Evolutionary conservation across 2,888 invertebrate genomes (phyloP), one percentile per base, ranked within the genome.

Genomic region (Nebria salina): DNA sequence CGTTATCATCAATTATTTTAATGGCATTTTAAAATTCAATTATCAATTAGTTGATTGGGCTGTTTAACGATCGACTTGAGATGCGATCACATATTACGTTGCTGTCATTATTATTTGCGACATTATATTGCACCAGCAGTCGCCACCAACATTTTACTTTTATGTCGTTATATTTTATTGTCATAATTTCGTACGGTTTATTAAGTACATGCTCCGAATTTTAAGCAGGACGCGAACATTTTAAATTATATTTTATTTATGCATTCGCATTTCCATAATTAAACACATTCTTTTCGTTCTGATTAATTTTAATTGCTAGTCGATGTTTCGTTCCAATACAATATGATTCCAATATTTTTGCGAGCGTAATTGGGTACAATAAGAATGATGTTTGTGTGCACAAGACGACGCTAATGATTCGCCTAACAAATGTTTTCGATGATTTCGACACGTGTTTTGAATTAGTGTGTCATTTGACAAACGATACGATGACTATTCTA

Each of bases 391-490:
- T 66, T 66, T 15, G 34, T 34, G 34, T 34, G 34, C 5, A 1
- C 34, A 34, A 34, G 34, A 34, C 5, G 8, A 13, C 70, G 70
- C 34, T 70, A 70, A 70, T 70, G 70, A 70, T 70, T 70, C 25
- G n/a, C n/a, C 20, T 70, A 70, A 70, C 70, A 70, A 70, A 70
- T 66, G 66, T 66, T 13, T 66, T 66, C 15, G 20, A 1, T 70
- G 26, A 34, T 70, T 26, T 25, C 26, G 70, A 70, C 72, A 65
- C 65, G 77, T 77, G 77, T 77, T 77, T 77, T 54, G 64, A 65
- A 77, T 77, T 77, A 72, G 77, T 72, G 64, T 41, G 73, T 65
- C 73, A 65, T 73, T 77, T 77, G 77, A 72, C 77, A 77, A 70
- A 70, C 70, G 70, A 70, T 26, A 34, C 70, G 70, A 34, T 70